Base-by-base conservation (phyloP, 2,888 invertebrate genomes). In the Myopa tessellatipennis region DNA sequence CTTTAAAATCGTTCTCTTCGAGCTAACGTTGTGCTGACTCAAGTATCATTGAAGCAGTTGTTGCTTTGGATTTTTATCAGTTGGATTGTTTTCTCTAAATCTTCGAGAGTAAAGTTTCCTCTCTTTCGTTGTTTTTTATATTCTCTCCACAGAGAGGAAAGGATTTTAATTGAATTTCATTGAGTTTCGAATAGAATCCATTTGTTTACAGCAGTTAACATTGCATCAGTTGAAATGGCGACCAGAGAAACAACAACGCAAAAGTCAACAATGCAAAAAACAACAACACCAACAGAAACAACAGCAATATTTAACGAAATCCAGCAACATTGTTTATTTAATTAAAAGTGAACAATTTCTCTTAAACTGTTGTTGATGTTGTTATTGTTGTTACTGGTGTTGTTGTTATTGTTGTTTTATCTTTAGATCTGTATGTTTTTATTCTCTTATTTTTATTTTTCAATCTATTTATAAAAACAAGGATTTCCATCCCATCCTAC, bases 141-240 rank as follows among this genome's bases (percentile, higher is more conserved):
- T 55, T 36, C 38, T 38, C n/a, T 67, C 16, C 67, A 40, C 40
- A 36, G 36, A 63, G 26, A 36, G 34, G 12, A 16, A 55, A 14
- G 16, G 45, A 45, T 73, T 73, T 73, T 73, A 73, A 73, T 73
- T 73, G 72, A 73, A 73, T 73, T 61, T 40, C 45, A 73, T 73
- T 73, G 58, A 60, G 18, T 26, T 70, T 70, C 40, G n/a, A 58
- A 18, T 71, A 60, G 40, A 34, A 71, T 38, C 58, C 38, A 45
- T 61, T 73, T 12, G 60, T 72, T 40, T 40, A 14, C 40, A 70
- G 50, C 45, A 61, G 60, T 36, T 61, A 26, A 61, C 14, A 45
- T 16, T 7, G 36, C 69, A 69, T 14, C 65, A 65, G 12, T 65
- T 65, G 38, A 61, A 16, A 12, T n/a, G 26, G 26, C 40, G 12